phyloP scores from a whole-genome alignment of 1,140 invertebrate species.

The Hesperophylax magnus region DNA sequence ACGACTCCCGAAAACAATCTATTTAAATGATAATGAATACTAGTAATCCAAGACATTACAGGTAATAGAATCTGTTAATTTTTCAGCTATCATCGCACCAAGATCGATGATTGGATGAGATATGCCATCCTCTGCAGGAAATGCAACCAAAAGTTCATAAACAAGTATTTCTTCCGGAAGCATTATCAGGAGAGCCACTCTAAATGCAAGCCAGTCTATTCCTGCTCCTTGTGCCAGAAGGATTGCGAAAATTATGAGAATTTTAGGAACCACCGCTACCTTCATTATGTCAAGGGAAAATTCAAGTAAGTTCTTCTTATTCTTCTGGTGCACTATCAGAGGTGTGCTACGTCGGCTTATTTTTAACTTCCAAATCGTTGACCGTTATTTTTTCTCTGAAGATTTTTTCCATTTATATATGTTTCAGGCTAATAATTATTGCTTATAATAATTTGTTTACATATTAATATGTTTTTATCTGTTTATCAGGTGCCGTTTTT shows the following conservation, averaged over 20 bases:
- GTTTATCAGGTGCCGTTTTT: background rate
- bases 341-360: background rate
- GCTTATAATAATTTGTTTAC: no score
- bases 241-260: constrained; percentile 18
- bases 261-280: constrained; percentile 2
- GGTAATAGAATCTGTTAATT: background rate
- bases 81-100: background rate
- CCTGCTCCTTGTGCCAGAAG: constrained; percentile 12
- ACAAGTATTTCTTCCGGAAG: background rate
- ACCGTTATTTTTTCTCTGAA: no score
- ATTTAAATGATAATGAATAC: no score
- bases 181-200: constrained; percentile 11
- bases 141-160: background rate
- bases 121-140: constrained; percentile 8
- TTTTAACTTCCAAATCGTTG: no score
- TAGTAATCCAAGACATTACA: no score
- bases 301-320: constrained; percentile 22
- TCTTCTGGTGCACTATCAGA: background rate
- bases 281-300: constrained; percentile 9
- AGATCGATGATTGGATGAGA: background rate
- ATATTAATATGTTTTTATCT: background rate
- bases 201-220: background rate
- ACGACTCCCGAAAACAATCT: no score
- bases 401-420: no score
- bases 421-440: no score